Conservation (phyloP, 2,888 invertebrate species). For the Polia nebulosa region DNA sequence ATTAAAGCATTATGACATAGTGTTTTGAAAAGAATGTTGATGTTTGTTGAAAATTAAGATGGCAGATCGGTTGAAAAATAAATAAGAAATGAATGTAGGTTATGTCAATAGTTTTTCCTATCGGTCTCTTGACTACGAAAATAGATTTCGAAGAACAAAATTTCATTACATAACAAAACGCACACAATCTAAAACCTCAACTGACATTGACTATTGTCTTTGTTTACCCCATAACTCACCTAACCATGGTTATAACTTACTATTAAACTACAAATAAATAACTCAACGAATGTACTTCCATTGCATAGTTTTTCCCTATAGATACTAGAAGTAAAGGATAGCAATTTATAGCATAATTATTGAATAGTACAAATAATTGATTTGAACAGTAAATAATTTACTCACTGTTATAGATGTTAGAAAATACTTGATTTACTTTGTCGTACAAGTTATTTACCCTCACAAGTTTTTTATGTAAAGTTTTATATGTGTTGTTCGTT, state of each 20-base stretch:
- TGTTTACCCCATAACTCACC: constrained; percentile 38
- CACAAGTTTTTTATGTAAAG: constrained; percentile 48
- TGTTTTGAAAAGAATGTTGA: no score
- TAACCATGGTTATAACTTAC: constrained; percentile 36
- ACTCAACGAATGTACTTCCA: constrained; percentile 6
- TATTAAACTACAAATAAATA: constrained; percentile 39
- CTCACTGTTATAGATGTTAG: constrained; percentile 49
- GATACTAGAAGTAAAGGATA: constrained; percentile 60
- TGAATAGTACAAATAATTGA: constrained; percentile 71
- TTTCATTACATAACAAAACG: not conserved
- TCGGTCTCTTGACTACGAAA: not conserved
- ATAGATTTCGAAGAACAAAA: not conserved
- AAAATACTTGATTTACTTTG: constrained; percentile 60
- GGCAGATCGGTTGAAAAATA: not conserved
- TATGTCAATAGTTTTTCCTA: no score
- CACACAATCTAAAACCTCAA: not conserved
- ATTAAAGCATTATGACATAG: no score
- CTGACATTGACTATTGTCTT: constrained; percentile 21
- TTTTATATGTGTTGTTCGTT: constrained; percentile 40
- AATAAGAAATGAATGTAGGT: no score
- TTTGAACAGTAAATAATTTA: constrained; percentile 65
- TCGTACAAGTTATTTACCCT: constrained; percentile 59
- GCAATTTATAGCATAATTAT: constrained; percentile 70
- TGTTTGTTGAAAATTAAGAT: no score
- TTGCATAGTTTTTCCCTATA: constrained; percentile 50